Percentiles rank a stretch among this genome's conserved stretches.
Evolutionary conservation across 64 coral and sea anemone genomes (phyloP).

Genomic region (Stylophora pistillata): DNA sequence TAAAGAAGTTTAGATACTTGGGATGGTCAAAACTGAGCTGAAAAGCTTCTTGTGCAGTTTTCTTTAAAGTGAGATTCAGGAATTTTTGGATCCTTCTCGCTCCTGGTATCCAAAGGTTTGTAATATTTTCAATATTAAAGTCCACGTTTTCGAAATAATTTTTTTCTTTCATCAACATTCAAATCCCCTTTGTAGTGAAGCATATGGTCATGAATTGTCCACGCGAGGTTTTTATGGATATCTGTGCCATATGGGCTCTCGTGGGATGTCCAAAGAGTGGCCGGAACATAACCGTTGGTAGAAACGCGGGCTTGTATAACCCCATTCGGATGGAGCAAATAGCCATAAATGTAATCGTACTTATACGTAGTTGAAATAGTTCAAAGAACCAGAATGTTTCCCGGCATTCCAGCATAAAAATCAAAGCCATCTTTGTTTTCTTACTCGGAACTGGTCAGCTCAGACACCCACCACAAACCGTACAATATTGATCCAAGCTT

Average conservation of each 20-base stretch:
- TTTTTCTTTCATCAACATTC: no score
- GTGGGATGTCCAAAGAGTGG: slow-evolving; percentile 43
- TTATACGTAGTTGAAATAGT: slow-evolving; percentile 68
- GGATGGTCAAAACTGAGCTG: slow-evolving; percentile 55
- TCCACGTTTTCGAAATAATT: no score
- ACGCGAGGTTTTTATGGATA: slow-evolving; percentile 14
- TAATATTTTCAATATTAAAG: no score
- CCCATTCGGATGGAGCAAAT: slow-evolving; percentile 82
- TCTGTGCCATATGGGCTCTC: slow-evolving; percentile 51
- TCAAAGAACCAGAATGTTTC: slow-evolving; percentile 56
- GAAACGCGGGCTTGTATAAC: slow-evolving; percentile 58
- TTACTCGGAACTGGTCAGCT: no score
- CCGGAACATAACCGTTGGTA: slow-evolving; percentile 44
- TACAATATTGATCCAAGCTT: no score
- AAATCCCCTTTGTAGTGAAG: no score
- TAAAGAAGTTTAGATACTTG: slow-evolving; percentile 56
- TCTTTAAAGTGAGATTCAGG: no score
- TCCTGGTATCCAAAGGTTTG: no score
- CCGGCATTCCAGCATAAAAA: slow-evolving; percentile 55
- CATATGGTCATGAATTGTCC: no score
- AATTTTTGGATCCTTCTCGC: no score
- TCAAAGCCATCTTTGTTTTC: slow-evolving; percentile 47
- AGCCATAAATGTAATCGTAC: slow-evolving; percentile 83
- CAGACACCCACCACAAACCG: no score
- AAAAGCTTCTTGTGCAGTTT: no score